phyloP scores from a whole-genome alignment of 2,797 vertebrate genomes.

The Mus caroli region DNA sequence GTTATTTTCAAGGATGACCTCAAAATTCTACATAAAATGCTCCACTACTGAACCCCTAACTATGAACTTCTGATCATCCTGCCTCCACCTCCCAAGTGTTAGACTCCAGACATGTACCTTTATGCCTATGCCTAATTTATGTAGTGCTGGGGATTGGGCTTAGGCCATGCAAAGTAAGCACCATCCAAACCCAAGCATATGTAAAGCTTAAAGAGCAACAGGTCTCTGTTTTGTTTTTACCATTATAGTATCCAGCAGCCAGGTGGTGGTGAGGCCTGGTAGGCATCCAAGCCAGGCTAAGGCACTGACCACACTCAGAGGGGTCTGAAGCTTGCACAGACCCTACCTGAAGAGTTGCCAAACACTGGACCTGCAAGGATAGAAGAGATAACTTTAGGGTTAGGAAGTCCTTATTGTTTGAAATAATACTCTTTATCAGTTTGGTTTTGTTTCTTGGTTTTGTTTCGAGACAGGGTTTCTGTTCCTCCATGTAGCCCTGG shows the following conservation, averaged over 20 bases:
- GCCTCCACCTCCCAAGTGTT: not conserved
- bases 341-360: slow-evolving; percentile 93
- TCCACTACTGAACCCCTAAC: not conserved
- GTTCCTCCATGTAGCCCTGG: not conserved
- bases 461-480: not conserved
- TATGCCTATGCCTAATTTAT: not conserved
- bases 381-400: not conserved
- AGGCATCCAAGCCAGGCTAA: slow-evolving; percentile 95
- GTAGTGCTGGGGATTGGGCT: not conserved
- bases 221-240: slow-evolving; percentile 87
- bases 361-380: slow-evolving; percentile 89
- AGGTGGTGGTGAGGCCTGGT: slow-evolving; percentile 94
- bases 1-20: not conserved
- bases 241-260: slow-evolving; percentile 96
- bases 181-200: slow-evolving; percentile 26
- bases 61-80: not conserved
- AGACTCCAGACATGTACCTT: not conserved
- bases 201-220: slow-evolving; percentile 22
- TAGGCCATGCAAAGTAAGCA: not conserved
- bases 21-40: not conserved
- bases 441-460: not conserved
- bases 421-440: slow-evolving; percentile 13
- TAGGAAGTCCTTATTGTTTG: not conserved
- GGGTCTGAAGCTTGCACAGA: slow-evolving; percentile 90
- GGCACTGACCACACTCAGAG: slow-evolving; percentile 92